Evolutionary conservation across 2,113 vertebrate genomes (phyloP).

Genomic region (Glaucomys volans): DNA sequence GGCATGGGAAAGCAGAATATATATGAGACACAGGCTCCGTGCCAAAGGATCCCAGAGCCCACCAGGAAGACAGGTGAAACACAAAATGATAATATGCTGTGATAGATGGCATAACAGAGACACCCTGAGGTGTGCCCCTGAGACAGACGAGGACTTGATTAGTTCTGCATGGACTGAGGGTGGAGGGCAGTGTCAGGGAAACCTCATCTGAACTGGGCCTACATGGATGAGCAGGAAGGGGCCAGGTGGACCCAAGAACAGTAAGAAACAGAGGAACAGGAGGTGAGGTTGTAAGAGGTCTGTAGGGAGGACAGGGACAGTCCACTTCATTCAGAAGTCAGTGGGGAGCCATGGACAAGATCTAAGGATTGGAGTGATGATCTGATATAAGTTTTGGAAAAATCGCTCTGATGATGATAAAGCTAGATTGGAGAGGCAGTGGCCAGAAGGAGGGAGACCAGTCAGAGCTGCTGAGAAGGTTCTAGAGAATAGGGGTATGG

Average conservation of each 20-base stretch:
- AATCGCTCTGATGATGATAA: not conserved
- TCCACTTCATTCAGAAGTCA: not conserved
- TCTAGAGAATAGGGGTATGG: not conserved
- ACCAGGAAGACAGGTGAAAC: not conserved
- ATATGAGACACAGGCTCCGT: not conserved
- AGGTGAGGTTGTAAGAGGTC: not conserved
- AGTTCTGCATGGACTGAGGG: not conserved
- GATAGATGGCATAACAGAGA: not conserved
- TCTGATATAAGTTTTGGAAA: not conserved
- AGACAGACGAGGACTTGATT: not conserved
- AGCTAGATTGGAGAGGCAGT: not conserved
- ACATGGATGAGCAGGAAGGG: not conserved
- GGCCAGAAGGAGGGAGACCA: not conserved
- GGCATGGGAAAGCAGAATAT: not conserved
- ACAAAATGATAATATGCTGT: not conserved
- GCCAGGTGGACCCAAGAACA: not conserved
- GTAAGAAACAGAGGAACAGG: not conserved
- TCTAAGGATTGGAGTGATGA: not conserved
- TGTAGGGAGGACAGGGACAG: not conserved
- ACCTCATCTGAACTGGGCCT: constrained; percentile 6
- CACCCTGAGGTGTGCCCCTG: not conserved
- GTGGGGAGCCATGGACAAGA: not conserved
- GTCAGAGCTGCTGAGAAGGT: not conserved
- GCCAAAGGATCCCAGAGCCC: constrained; percentile 16
- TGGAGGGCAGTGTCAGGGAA: not conserved